A percentile compares a stretch with the other conserved stretches of the same genome.
phyloP scores from a whole-genome alignment of 2,113 vertebrate species.

The Saccopteryx leptura region DNA sequence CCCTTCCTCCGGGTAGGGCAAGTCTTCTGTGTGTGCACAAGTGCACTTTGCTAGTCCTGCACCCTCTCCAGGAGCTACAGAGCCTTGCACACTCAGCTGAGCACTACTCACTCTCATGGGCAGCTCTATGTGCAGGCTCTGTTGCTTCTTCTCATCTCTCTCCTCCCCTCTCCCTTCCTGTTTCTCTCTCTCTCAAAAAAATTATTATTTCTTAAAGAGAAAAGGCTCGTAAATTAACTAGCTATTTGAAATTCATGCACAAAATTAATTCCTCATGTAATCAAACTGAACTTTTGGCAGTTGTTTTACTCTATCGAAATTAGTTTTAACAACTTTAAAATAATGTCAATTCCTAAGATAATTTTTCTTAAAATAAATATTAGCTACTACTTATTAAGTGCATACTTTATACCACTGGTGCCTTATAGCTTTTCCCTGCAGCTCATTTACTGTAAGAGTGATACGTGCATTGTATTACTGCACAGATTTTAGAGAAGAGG shows the following conservation, averaged over 20 bases:
- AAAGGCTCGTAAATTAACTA: not conserved
- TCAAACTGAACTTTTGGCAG: not conserved
- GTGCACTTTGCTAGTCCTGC: too few relatives aligned
- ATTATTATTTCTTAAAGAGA: too few relatives aligned
- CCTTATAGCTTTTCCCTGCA: not conserved
- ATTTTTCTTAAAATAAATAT: slow-evolving; percentile 7
- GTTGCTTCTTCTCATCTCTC: too few relatives aligned
- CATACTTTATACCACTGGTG: not conserved
- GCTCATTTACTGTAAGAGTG: not conserved
- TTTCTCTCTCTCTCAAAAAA: too few relatives aligned
- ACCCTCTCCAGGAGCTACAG: too few relatives aligned
- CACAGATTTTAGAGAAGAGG: not conserved
- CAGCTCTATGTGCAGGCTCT: too few relatives aligned
- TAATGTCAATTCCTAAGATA: not conserved
- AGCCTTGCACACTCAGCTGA: too few relatives aligned
- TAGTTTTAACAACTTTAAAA: not conserved
- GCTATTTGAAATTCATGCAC: not conserved
- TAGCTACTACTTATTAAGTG: not conserved
- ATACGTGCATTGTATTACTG: not conserved
- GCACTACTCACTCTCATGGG: too few relatives aligned
- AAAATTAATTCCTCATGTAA: not conserved
- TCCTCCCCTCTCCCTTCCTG: too few relatives aligned
- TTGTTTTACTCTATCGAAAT: not conserved
- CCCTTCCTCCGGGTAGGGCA: too few relatives aligned
- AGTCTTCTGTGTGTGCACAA: too few relatives aligned